Evolutionary conservation across 2,797 vertebrate species (phyloP).

Genomic region (Aeoliscus strigatus): DNA sequence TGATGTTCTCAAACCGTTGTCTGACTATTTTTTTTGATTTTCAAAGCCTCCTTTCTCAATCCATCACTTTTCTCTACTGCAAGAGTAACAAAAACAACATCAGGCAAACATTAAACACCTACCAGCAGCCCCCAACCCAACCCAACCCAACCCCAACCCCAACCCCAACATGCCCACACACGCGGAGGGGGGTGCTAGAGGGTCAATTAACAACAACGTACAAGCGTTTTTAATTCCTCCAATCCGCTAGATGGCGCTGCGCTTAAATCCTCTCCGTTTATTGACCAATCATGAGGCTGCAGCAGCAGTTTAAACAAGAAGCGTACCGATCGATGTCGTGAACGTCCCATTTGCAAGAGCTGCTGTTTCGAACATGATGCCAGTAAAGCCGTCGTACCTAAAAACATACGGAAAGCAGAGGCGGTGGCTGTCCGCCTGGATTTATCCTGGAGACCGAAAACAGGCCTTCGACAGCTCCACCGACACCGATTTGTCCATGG

Average conservation of each 20-base stretch:
- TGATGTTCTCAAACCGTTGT: too few species aligned
- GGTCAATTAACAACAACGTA: not conserved
- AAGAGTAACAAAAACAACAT: too few species aligned
- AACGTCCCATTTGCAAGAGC: too few species aligned
- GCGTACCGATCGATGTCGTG: too few species aligned
- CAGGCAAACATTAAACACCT: too few species aligned
- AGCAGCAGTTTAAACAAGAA: constrained; percentile 50
- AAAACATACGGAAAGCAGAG: constrained; percentile 69
- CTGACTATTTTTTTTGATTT: too few species aligned
- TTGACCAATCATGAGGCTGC: constrained; percentile 45
- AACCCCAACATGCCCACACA: too few species aligned
- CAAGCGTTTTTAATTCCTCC: constrained; percentile 11
- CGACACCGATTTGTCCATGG: constrained; percentile 48
- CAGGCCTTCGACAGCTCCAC: constrained; percentile 62
- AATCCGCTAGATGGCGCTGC: constrained; percentile 36
- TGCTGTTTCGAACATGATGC: constrained; percentile 42
- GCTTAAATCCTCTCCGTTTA: accelerated
- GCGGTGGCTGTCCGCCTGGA: constrained; percentile 63
- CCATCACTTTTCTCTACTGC: too few species aligned
- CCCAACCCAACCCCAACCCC: too few species aligned
- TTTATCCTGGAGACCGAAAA: constrained; percentile 59
- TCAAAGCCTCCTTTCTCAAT: too few species aligned
- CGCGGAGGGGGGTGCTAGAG: too few species aligned
- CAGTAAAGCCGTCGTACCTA: constrained; percentile 36
- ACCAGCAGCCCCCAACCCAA: too few species aligned